Base-by-base conservation (phyloP, 2,888 invertebrate species). In the Helleia helle region DNA sequence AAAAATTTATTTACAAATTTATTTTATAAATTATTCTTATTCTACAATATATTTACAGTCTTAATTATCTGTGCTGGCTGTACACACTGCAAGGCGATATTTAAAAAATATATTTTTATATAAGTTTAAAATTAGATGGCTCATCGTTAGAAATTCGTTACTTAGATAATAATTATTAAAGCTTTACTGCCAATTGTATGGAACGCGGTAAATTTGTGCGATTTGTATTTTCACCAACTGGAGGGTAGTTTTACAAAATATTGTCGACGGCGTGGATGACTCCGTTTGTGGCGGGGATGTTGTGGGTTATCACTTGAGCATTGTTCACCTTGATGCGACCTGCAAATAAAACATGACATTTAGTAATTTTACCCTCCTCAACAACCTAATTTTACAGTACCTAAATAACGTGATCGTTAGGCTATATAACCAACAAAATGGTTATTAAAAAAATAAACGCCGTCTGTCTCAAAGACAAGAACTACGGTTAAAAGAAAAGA, bases 231-330 rank as follows among this genome's bases (percentile, higher is more conserved):
- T 5, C 7, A 22, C 22, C 6, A 3, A 5, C 8, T 58, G 57
- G 55, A 55, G 57, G 54, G 54, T 49, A 51, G 44, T 41, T 51
- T 41, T 68, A 83, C 49, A 84, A 66, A n/a, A 84, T 62, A 39
- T 71, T 72, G 62, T 95, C 94, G 48, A 94, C 85, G 6, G 93
- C 94, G 69, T 95, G 94, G 57, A 95, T 90, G 44, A 95, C 94
- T 53, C 95, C 94, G 68, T 95, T 95, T 39, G 94, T 94, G 38
- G 94, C 91, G 38, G 95, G 94, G 56, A 94, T 92, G 71, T 95
- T 94, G 69, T 93, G 92, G 36, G 94, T 93, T 46, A 92, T 79
- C 60, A 95, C 91, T 65, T 91, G 90, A 12, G 91, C 90, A 62
- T 93, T 93, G 73, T 95, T 95, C 49, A 93, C 91, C 70, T 93